A percentile compares a stretch with the other conserved stretches of the same genome.
phyloP scores from a whole-genome alignment of 2,888 invertebrate genomes.

The Hylaea fasciaria region DNA sequence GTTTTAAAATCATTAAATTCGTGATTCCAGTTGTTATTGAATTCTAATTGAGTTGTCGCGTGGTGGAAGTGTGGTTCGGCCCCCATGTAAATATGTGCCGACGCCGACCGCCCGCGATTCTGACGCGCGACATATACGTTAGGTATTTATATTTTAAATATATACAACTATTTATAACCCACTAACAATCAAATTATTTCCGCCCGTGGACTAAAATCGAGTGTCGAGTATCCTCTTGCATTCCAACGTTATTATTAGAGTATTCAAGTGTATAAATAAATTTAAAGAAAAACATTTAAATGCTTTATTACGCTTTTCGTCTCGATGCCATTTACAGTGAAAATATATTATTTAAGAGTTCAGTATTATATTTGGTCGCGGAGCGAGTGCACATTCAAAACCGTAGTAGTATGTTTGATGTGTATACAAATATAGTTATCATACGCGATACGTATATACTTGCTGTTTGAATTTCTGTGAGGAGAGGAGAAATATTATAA shows the following conservation, averaged over 20 bases:
- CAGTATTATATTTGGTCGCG: slow-evolving; percentile 61
- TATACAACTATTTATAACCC: slow-evolving; percentile 67
- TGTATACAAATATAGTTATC: slow-evolving; percentile 57
- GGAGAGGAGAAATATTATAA: slow-evolving; percentile 73
- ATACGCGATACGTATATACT: slow-evolving; percentile 61
- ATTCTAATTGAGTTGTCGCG: slow-evolving; percentile 33
- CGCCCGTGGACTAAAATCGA: slow-evolving; percentile 48
- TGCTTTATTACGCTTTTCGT: slow-evolving; percentile 53
- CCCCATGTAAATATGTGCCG: slow-evolving; percentile 52
- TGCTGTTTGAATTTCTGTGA: slow-evolving; percentile 71
- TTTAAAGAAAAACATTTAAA: slow-evolving; percentile 41
- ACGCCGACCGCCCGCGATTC: slow-evolving; percentile 31
- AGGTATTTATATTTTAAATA: slow-evolving; percentile 63
- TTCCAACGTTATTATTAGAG: slow-evolving; percentile 75
- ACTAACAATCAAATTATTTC: slow-evolving; percentile 64
- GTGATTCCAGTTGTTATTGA: slow-evolving; percentile 54
- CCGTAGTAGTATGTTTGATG: slow-evolving; percentile 40
- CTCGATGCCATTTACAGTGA: slow-evolving; percentile 47
- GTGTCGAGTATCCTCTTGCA: slow-evolving; percentile 72
- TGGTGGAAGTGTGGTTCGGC: slow-evolving; percentile 19
- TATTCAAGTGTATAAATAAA: slow-evolving; percentile 40
- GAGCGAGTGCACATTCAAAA: slow-evolving; percentile 20
- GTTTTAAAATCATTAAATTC: slow-evolving; percentile 58
- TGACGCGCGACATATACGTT: slow-evolving; percentile 46
- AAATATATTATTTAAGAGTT: slow-evolving; percentile 52